Conservation (phyloP, 2,113 vertebrate species). For the Oceanodroma tethys region DNA sequence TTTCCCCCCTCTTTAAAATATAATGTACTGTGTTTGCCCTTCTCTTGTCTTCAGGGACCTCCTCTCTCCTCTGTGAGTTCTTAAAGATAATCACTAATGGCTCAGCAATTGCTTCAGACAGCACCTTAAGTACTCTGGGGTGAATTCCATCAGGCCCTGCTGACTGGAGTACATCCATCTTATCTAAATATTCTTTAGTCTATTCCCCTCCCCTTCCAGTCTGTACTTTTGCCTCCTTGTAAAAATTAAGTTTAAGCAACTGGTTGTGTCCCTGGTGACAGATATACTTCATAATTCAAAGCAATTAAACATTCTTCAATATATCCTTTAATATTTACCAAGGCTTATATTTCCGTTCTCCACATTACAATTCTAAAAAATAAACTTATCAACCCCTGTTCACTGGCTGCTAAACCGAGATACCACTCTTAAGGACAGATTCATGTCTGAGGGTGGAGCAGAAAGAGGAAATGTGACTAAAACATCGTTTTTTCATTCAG, state of each 20-base stretch:
- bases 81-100: slow-evolving; percentile 54
- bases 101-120: background rate
- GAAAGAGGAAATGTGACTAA: background rate
- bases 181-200: slow-evolving; percentile 37
- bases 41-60: slow-evolving; percentile 21
- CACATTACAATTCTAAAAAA: background rate
- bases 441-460: background rate
- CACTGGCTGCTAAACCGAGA: background rate
- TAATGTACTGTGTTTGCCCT: background rate
- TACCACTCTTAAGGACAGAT: background rate
- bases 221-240: background rate
- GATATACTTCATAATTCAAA: background rate
- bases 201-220: background rate
- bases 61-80: slow-evolving; percentile 34
- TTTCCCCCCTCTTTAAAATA: background rate
- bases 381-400: background rate
- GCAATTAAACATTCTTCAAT: background rate
- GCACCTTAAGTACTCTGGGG: background rate
- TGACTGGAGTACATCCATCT: slow-evolving; percentile 16
- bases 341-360: background rate
- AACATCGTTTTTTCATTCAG: background rate
- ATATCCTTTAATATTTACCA: background rate
- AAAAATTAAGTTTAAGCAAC: background rate
- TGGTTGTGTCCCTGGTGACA: background rate
- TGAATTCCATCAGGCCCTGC: slow-evolving; percentile 33